phyloP scores from a whole-genome alignment of 2,888 invertebrate genomes.

The Melanargia galathea region DNA sequence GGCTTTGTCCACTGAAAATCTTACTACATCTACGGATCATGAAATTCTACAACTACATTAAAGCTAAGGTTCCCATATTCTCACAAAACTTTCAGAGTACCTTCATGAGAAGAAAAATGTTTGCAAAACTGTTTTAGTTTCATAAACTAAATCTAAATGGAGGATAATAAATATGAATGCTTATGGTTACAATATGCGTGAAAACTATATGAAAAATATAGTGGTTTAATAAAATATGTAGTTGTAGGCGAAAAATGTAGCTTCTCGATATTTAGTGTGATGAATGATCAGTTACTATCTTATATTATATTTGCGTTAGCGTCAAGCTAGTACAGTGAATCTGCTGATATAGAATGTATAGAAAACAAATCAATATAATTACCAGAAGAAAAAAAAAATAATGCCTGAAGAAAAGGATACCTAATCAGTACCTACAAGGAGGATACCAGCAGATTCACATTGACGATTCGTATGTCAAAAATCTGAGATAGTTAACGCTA shows the following conservation, averaged over 20 bases:
- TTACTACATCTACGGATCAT: constrained; percentile 75
- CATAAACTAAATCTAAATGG: constrained; percentile 67
- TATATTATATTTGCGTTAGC: constrained; percentile 54
- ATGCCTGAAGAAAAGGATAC: constrained; percentile 6
- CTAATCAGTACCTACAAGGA: constrained; percentile 13
- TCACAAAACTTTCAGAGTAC: constrained; percentile 79
- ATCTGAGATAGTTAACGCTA: constrained; percentile 28
- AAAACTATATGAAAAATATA: constrained; percentile 70
- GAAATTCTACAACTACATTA: constrained; percentile 71
- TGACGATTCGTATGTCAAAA: constrained; percentile 16
- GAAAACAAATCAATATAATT: not conserved
- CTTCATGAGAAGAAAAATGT: constrained; percentile 82
- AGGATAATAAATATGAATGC: constrained; percentile 55
- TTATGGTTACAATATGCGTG: constrained; percentile 54
- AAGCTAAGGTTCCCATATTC: constrained; percentile 77
- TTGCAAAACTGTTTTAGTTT: constrained; percentile 78
- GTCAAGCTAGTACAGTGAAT: constrained; percentile 61
- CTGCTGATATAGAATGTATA: constrained; percentile 49
- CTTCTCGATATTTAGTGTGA: constrained; percentile 48
- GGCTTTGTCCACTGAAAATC: constrained; percentile 61
- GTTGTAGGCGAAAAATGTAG: constrained; percentile 54
- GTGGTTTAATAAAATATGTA: constrained; percentile 54
- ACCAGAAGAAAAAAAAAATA: constrained; percentile 2
- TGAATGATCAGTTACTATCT: constrained; percentile 37
- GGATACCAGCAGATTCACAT: constrained; percentile 56